Percentiles rank a stretch among this genome's conserved stretches.
Evolutionary conservation across 1,140 invertebrate genomes (phyloP).

Genomic region (Listronotus oregonensis): DNA sequence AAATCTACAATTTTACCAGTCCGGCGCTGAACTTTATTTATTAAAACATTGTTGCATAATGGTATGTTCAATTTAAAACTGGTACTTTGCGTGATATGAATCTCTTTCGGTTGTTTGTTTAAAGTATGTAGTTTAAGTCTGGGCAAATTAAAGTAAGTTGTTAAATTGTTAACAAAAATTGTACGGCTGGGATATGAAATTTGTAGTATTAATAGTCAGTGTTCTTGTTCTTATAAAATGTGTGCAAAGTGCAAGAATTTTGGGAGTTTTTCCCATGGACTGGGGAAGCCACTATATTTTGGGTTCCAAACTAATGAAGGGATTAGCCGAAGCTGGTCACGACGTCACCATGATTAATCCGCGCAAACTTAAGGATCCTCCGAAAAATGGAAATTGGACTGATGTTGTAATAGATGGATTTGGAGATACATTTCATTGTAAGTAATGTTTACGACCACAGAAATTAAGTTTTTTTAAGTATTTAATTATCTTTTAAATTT

Average conservation of each 20-base stretch:
- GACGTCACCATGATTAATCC: conserved; percentile 62
- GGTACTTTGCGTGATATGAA: no score
- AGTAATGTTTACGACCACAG: conserved; percentile 1
- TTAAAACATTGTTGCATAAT: no score
- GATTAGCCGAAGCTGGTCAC: conserved; percentile 62
- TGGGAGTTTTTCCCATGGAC: conserved; percentile 57
- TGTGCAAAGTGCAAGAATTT: conserved; percentile 39
- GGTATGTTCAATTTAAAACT: no score
- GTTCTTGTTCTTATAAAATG: neutral
- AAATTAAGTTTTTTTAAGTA: no score
- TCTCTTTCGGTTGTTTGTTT: no score
- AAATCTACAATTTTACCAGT: no score
- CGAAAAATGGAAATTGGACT: conserved; percentile 51
- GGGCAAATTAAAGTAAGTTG: no score
- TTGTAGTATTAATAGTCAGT: neutral
- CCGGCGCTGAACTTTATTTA: no score
- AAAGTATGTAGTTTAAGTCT: no score
- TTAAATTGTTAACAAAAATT: no score
- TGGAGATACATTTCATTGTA: neutral
- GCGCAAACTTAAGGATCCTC: conserved; percentile 56
- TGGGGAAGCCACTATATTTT: conserved; percentile 64
- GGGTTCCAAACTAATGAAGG: conserved; percentile 60
- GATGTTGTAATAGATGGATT: neutral
- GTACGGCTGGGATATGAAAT: no score
- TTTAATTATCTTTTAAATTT: no score